A percentile compares a stretch with the other conserved stretches of the same genome.
These are phyloP conservation scores for Melanotaenia nigrans DNA, from an alignment of 2,797 vertebrate genomes.

Conservation along the genomic window DNA sequence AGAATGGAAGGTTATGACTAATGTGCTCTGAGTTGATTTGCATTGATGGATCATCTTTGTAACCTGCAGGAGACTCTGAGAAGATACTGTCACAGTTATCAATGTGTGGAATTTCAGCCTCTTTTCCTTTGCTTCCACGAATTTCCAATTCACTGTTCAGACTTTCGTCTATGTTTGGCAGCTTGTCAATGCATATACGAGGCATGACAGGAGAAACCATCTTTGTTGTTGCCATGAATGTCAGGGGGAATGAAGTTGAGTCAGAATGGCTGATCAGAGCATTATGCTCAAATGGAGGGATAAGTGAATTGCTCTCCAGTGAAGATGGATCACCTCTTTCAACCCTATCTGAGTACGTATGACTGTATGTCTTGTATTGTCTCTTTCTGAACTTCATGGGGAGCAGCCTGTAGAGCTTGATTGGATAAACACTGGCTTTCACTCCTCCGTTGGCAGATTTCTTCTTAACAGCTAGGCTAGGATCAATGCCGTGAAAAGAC, in stretches of 20 bases:
- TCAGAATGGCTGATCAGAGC: conserved; percentile 56
- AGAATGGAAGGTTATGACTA: conserved; percentile 67
- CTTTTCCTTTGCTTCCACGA: conserved; percentile 49
- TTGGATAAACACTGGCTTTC: conserved; percentile 93
- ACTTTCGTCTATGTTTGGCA: conserved; percentile 61
- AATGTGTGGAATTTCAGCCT: conserved; percentile 73
- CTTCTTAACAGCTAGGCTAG: conserved; percentile 91
- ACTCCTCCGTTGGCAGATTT: conserved; percentile 92
- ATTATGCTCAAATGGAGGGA: conserved; percentile 82
- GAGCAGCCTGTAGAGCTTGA: conserved; percentile 96
- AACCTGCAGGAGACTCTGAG: conserved; percentile 82
- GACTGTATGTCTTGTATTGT: conserved; percentile 91
- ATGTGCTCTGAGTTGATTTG: conserved; percentile 68
- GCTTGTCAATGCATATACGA: conserved; percentile 80
- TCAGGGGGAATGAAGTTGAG: conserved; percentile 77
- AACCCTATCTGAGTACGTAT: conserved; percentile 83
- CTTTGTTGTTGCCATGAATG: conserved; percentile 85
- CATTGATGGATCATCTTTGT: conserved; percentile 77
- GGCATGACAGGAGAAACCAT: conserved; percentile 82
- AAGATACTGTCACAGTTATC: conserved; percentile 83
- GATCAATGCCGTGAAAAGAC: conserved; percentile 97
- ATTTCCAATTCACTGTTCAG: conserved; percentile 58
- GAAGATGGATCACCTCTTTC: conserved; percentile 76
- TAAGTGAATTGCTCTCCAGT: conserved; percentile 77
- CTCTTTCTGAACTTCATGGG: conserved; percentile 96